These are phyloP conservation scores for Monochamus saltuarius DNA, from an alignment of 1,140 invertebrate species.

Conservation along the genomic window DNA sequence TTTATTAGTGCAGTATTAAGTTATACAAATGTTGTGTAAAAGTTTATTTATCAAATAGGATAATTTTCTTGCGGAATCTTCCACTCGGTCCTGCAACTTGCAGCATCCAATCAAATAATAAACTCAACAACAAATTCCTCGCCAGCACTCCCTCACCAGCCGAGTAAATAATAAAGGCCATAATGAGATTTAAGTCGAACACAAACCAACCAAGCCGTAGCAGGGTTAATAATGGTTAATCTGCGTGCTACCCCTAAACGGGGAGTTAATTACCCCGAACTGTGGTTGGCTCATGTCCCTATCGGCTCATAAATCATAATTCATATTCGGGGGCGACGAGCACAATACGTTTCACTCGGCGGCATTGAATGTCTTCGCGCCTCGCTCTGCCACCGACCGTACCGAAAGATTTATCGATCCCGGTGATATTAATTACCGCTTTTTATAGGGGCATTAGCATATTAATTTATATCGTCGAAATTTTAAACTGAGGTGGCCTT, in stretches of 20 bases:
- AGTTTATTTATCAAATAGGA: too few species aligned
- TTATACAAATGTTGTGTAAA: too few species aligned
- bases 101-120: background rate
- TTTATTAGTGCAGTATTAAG: too few species aligned
- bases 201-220: constrained; percentile 17
- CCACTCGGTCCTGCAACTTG: too few species aligned
- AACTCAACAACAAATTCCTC: too few species aligned
- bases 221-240: constrained; percentile 42
- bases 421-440: constrained; percentile 1
- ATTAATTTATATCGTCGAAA: too few species aligned
- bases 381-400: constrained; percentile 14
- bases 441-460: background rate
- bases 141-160: background rate
- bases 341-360: constrained; percentile 33
- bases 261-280: constrained; percentile 45
- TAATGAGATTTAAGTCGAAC: constrained; percentile 6
- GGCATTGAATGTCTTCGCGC: constrained; percentile 30
- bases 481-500: too few species aligned
- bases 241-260: constrained; percentile 34
- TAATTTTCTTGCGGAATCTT: too few species aligned
- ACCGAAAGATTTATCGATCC: background rate
- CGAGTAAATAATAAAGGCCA: background rate
- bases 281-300: constrained; percentile 41
- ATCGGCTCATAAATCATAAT: constrained; percentile 44
- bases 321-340: constrained; percentile 39